Base-by-base conservation (phyloP, 2,797 vertebrate genomes). In the Triplophysa bombifrons region DNA sequence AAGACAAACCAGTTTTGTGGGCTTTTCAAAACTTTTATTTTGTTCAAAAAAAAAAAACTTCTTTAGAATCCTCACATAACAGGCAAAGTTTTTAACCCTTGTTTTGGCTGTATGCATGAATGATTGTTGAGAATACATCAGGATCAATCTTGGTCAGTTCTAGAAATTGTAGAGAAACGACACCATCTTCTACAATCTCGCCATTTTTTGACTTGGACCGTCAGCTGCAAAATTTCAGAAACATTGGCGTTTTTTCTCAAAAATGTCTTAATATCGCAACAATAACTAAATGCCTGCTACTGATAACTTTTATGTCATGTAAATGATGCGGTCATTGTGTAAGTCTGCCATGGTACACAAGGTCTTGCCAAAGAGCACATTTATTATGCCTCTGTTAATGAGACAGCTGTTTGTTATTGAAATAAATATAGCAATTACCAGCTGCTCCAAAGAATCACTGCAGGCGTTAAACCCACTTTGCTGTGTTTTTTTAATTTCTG, bases 201-300 rank as follows among this genome's bases (percentile, higher is more conserved):
- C 58, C 53, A 14, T 76, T 76, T 51, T 68, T 65, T 19, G 41
- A 74, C 41, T 53, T 53, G 60, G 19, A 38, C 7, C n/a, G 3
- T 76, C 34, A 53, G 30, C 82, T 76, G 53, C 69, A 53, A 56
- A 34, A 48, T 83, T 80, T 80, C 73, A 80, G 48, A 50, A 77
- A 71, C 44, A 19, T 38, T 44, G 55, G 60, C 58, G 56, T 69
- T 80, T 34, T 41, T 58, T 76, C 66, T 81, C 76, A 13, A 66
- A 75, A 78, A 44, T 48, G 58, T 72, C 82, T 70, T 58, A 27
- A 70, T 82, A 84, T 75, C 61, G 30, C 41, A 51, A 67, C 74
- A 75, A 85, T 82, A 85, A 82, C 80, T 82, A 77, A 56, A 66
- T 78, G 78, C 64, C 78, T 80, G 84, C 84, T 85, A 85, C 84